Percentiles rank a stretch among this genome's conserved stretches.
Conservation (phyloP, 2,113 vertebrate species). For the Leptosomus discolor region DNA sequence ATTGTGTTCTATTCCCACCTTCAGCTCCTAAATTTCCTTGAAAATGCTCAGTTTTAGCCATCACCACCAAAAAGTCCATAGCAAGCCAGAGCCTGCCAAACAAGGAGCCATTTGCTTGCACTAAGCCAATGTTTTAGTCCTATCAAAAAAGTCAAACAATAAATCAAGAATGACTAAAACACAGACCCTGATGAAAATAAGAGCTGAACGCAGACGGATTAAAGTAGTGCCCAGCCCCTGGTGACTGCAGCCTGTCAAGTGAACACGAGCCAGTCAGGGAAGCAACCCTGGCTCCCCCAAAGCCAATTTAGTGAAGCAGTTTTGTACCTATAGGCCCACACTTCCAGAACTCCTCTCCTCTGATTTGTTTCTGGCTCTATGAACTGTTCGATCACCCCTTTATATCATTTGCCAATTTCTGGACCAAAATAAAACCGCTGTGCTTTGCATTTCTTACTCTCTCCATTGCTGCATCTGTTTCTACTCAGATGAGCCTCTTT, state of each 20-base stretch:
- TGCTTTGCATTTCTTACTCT: slow-evolving; percentile 43
- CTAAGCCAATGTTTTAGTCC: neutral
- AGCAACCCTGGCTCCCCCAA: neutral
- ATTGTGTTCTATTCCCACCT: neutral
- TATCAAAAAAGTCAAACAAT: neutral
- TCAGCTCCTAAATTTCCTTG: neutral
- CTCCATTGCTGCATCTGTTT: neutral
- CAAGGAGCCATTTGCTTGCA: neutral
- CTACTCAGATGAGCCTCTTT: slow-evolving; percentile 18
- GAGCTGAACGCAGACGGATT: neutral
- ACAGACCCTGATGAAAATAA: neutral
- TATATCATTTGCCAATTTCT: neutral
- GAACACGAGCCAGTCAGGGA: neutral
- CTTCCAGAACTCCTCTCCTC: neutral
- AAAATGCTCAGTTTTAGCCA: neutral
- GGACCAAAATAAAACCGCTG: slow-evolving; percentile 29
- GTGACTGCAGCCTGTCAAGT: neutral
- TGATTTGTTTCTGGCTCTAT: slow-evolving; percentile 3
- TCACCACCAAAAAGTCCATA: neutral
- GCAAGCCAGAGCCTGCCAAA: neutral
- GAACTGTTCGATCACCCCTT: neutral
- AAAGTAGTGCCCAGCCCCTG: neutral
- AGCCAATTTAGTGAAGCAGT: neutral
- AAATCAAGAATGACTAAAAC: neutral
- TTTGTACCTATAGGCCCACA: neutral